Conservation (phyloP, 2,113 vertebrate species). For the Centrocercus urophasianus region DNA sequence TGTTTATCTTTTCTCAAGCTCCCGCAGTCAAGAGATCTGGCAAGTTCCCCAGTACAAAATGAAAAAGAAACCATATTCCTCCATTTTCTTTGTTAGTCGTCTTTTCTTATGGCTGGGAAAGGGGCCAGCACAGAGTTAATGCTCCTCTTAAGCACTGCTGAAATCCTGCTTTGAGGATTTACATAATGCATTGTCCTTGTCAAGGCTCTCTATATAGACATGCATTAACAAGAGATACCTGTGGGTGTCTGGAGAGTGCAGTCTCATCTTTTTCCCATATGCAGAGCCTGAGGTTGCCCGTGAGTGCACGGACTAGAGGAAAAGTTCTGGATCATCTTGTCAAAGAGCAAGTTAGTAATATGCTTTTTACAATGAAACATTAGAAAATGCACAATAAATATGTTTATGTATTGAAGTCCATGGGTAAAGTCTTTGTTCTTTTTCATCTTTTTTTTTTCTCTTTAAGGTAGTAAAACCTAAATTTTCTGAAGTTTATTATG, state of each 20-base stretch:
- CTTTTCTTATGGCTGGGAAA: background rate
- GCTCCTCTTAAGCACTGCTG: background rate
- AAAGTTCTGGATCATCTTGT: background rate
- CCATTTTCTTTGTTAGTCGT: background rate
- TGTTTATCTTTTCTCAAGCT: slow-evolving; percentile 32
- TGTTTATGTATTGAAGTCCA: background rate
- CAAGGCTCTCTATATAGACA: background rate
- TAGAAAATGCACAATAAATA: background rate
- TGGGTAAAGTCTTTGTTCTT: background rate
- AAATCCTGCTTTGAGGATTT: background rate
- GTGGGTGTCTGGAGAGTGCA: background rate
- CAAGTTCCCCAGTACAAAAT: background rate
- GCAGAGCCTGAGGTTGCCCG: background rate
- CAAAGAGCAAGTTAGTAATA: background rate
- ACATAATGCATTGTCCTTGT: background rate
- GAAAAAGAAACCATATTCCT: background rate
- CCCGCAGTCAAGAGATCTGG: background rate
- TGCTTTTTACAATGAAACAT: background rate
- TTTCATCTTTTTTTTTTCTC: background rate
- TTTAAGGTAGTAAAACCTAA: background rate
- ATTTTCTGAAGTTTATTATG: background rate
- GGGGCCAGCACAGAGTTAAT: background rate
- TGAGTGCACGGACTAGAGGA: background rate
- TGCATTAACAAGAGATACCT: background rate
- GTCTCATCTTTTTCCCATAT: background rate